phyloP scores from a whole-genome alignment of 2,113 vertebrate species.

The Noctilio leporinus region DNA sequence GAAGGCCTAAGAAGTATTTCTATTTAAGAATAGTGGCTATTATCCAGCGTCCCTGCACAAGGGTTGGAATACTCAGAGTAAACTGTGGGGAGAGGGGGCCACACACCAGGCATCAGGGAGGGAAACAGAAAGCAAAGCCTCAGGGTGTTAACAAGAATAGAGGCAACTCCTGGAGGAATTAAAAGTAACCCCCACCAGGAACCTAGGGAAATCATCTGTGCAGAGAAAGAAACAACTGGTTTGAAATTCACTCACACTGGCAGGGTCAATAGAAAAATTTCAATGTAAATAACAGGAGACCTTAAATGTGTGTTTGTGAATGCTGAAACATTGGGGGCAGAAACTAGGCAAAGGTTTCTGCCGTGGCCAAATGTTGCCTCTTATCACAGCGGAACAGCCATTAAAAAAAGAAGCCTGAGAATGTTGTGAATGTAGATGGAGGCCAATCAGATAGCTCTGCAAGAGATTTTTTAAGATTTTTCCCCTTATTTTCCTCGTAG shows the following conservation, averaged over 20 bases:
- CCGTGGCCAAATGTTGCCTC: conserved; percentile 23
- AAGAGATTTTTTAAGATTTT: conserved; percentile 41
- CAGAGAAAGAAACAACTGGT: conserved; percentile 52
- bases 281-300: conserved; percentile 5
- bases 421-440: neutral
- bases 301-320: neutral
- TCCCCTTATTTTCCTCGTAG: neutral
- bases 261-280: conserved; percentile 51
- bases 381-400: neutral
- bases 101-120: neutral
- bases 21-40: conserved; percentile 5
- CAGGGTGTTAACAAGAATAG: conserved; percentile 44
- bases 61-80: neutral
- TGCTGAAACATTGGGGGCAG: neutral
- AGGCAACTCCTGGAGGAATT: conserved; percentile 44
- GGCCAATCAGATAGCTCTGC: neutral
- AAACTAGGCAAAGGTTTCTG: conserved; percentile 38
- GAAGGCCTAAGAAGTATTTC: conserved; percentile 22
- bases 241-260: conserved; percentile 67
- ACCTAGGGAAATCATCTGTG: conserved; percentile 57
- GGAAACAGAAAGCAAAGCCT: conserved; percentile 50
- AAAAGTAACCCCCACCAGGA: conserved; percentile 59
- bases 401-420: conserved; percentile 10
- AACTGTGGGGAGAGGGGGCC: neutral
- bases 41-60: neutral